Evolutionary conservation across 2,797 vertebrate species (phyloP).

Genomic region (Ataeniobius toweri): DNA sequence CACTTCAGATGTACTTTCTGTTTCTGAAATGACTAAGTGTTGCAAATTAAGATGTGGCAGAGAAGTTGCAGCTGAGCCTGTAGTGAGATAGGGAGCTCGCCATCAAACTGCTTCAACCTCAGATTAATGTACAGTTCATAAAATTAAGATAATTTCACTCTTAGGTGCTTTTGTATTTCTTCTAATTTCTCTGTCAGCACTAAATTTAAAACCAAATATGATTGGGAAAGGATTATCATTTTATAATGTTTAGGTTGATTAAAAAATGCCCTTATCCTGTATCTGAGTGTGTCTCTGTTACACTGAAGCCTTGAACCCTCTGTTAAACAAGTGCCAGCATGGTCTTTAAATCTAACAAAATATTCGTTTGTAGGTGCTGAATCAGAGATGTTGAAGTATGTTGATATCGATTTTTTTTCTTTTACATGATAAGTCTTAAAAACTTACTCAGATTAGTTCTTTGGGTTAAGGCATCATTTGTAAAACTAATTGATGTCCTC

Average conservation of each 20-base stretch:
- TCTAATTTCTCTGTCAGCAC: not conserved
- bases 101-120: not conserved
- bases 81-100: constrained; percentile 5
- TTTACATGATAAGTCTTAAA: not conserved
- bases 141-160: not conserved
- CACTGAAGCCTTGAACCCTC: not conserved
- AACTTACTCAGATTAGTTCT: not conserved
- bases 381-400: not conserved
- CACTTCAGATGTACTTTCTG: constrained; percentile 26
- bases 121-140: not conserved
- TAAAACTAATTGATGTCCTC: not conserved
- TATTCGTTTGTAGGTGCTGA: not conserved
- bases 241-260: not conserved
- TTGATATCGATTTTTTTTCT: not conserved
- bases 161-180: not conserved
- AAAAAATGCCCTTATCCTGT: not conserved
- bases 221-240: not conserved
- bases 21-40: constrained; percentile 47
- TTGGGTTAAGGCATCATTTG: not conserved
- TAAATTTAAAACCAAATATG: not conserved
- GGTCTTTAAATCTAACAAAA: not conserved
- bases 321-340: not conserved
- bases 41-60: constrained; percentile 16
- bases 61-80: constrained; percentile 7
- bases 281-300: not conserved